Conservation (phyloP, 2,888 invertebrate species). For the Ochropacha duplaris region DNA sequence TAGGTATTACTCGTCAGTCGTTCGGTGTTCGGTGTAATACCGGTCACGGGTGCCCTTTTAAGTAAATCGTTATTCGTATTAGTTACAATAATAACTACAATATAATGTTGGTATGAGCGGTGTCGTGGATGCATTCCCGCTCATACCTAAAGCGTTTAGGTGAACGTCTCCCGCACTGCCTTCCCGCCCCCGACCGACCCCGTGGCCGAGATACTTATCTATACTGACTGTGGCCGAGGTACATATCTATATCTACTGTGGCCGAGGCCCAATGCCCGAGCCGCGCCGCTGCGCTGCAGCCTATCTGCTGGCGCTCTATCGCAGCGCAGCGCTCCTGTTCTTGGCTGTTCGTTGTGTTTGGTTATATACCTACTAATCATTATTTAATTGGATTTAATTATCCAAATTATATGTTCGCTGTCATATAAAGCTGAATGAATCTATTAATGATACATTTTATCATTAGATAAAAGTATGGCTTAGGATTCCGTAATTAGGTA, state of each 20-base stretch:
- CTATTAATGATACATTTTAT: background rate
- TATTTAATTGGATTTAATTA: too few species aligned
- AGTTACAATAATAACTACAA: slow-evolving; percentile 79
- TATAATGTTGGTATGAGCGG: slow-evolving; percentile 82
- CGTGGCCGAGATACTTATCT: slow-evolving; percentile 10
- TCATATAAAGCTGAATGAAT: background rate
- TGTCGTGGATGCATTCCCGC: slow-evolving; percentile 80
- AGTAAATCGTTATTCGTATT: slow-evolving; percentile 70
- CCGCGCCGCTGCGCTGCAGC: too few species aligned
- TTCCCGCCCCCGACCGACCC: slow-evolving; percentile 40
- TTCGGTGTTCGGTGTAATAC: slow-evolving; percentile 25
- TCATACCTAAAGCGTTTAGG: slow-evolving; percentile 83
- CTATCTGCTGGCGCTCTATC: too few species aligned
- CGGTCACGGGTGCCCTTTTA: slow-evolving; percentile 50
- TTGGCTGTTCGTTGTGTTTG: too few species aligned
- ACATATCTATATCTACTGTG: too few species aligned
- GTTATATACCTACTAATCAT: too few species aligned
- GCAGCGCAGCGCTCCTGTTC: too few species aligned
- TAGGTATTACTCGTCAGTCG: slow-evolving; percentile 10
- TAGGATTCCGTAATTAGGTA: too few species aligned
- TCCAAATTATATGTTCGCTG: background rate
- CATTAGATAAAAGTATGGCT: too few species aligned
- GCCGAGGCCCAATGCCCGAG: too few species aligned
- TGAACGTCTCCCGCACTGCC: slow-evolving; percentile 70
- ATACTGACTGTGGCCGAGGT: too few species aligned